Conservation (phyloP, 2,113 vertebrate genomes). For the Lycaon pictus region DNA sequence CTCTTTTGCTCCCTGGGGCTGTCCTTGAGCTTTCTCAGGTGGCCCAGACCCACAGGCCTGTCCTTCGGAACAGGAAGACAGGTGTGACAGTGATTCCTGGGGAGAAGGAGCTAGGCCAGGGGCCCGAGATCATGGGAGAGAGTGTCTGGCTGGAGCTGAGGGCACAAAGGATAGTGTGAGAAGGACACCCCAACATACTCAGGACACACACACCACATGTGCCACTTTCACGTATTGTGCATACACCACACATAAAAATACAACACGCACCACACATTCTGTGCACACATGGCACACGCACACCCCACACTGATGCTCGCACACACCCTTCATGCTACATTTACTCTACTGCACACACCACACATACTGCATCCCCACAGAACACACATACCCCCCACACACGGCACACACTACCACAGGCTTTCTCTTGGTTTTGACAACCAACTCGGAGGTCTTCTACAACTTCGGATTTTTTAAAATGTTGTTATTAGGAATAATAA, state of each 20-base stretch:
- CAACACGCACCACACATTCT: neutral
- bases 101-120: neutral
- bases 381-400: neutral
- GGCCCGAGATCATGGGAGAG: no score
- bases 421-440: neutral
- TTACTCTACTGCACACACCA: neutral
- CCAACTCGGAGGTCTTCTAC: neutral
- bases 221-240: neutral
- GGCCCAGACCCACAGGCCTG: neutral
- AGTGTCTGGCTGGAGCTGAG: no score
- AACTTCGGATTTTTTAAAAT: neutral
- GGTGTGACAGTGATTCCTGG: rapidly evolving
- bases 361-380: no score
- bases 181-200: neutral
- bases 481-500: neutral
- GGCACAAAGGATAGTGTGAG: neutral
- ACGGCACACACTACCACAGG: neutral
- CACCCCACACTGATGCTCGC: neutral
- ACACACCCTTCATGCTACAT: no score
- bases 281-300: neutral
- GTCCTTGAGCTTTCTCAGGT: rapidly evolving
- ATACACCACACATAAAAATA: neutral
- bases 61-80: neutral
- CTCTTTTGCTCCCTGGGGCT: neutral
- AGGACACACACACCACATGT: neutral